A percentile compares a stretch with the other conserved stretches of the same genome.
Conservation (phyloP, 2,797 vertebrate genomes). For the Malacoraja senta region DNA sequence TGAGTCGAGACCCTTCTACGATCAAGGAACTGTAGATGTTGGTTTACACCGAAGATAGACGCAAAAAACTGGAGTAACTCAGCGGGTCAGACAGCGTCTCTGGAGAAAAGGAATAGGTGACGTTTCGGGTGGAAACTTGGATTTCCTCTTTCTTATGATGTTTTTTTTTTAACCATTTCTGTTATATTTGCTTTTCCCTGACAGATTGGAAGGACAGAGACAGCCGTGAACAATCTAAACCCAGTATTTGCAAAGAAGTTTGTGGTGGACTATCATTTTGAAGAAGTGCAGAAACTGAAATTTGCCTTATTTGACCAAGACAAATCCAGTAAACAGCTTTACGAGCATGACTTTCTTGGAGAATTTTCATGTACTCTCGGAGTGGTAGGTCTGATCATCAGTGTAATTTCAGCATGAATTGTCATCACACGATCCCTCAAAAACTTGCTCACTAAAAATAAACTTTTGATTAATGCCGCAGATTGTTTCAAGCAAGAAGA, state of each 20-base stretch:
- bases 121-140: no score
- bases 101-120: no score
- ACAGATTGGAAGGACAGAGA: slow-evolving; percentile 86
- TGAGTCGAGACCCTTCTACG: no score
- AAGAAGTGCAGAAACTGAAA: slow-evolving; percentile 93
- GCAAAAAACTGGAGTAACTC: no score
- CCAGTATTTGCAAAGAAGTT: slow-evolving; percentile 94
- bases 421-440: not conserved
- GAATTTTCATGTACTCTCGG: slow-evolving; percentile 88
- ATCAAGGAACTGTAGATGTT: no score
- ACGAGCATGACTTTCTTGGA: slow-evolving; percentile 92
- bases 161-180: not conserved
- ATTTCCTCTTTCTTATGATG: not conserved
- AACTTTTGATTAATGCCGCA: slow-evolving; percentile 45
- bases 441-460: not conserved
- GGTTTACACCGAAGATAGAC: no score
- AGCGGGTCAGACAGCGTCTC: no score
- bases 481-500: slow-evolving; percentile 98
- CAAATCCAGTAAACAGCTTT: slow-evolving; percentile 83
- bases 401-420: not conserved
- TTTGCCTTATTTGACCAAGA: slow-evolving; percentile 96
- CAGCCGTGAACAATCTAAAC: slow-evolving; percentile 91
- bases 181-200: slow-evolving; percentile 1
- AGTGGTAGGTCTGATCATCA: slow-evolving; percentile 60
- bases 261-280: slow-evolving; percentile 87